These are phyloP conservation scores for Drosophila parvula DNA, from an alignment of 1,140 invertebrate genomes.

Conservation along the genomic window DNA sequence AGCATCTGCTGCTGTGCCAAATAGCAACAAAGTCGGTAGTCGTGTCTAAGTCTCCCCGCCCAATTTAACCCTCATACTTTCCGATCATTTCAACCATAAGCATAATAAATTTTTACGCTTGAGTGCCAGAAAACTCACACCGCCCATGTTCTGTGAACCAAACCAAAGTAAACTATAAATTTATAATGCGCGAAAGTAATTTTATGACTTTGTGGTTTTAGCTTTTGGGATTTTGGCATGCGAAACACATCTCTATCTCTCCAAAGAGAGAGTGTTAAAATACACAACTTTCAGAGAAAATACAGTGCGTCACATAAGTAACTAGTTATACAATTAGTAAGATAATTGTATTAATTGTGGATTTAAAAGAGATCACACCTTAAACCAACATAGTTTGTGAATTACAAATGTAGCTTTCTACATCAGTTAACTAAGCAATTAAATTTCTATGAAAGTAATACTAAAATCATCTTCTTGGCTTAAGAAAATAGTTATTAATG, in stretches of 20 bases:
- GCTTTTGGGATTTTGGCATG: slow-evolving; percentile 69
- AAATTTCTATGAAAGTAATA: background rate
- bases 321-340: background rate
- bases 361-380: background rate
- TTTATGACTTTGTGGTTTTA: slow-evolving; percentile 83
- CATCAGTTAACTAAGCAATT: too few relatives aligned
- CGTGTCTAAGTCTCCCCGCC: slow-evolving; percentile 18
- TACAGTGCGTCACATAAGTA: slow-evolving; percentile 7
- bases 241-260: slow-evolving; percentile 34
- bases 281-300: slow-evolving; percentile 46
- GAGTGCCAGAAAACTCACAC: slow-evolving; percentile 60
- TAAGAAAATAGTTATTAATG: fast-evolving
- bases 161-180: slow-evolving; percentile 80
- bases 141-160: slow-evolving; percentile 24
- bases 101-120: slow-evolving; percentile 84
- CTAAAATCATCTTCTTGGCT: too few relatives aligned
- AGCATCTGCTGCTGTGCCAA: slow-evolving; percentile 60
- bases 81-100: slow-evolving; percentile 65
- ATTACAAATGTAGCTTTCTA: too few relatives aligned
- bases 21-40: slow-evolving; percentile 51
- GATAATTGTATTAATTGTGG: background rate
- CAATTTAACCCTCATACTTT: slow-evolving; percentile 10
- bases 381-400: background rate
- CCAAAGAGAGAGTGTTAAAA: slow-evolving; percentile 57
- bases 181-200: slow-evolving; percentile 84